These are phyloP conservation scores for Aporophyla nigra DNA, from an alignment of 2,888 invertebrate species.

Conservation along the genomic window DNA sequence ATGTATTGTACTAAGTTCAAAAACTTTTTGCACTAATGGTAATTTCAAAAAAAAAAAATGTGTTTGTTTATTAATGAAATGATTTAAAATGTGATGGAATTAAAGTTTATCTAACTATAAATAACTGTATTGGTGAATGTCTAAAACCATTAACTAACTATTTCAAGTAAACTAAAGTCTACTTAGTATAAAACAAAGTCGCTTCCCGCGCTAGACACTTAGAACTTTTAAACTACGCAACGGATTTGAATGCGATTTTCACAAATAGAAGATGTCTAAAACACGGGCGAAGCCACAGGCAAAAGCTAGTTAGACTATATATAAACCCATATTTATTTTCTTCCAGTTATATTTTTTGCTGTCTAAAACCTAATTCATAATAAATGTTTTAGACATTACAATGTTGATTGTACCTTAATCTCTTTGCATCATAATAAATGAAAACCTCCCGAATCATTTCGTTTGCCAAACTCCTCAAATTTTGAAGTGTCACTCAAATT, in stretches of 20 bases:
- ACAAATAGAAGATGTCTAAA: no score
- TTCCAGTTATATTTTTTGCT: background rate
- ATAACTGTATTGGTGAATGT: background rate
- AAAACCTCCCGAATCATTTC: constrained; percentile 1
- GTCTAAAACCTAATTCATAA: background rate
- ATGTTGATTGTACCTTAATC: background rate
- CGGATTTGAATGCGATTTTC: no score
- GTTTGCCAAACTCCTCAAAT: constrained; percentile 26
- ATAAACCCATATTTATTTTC: no score
- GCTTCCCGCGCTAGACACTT: no score
- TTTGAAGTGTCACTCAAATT: constrained; percentile 35
- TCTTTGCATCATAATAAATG: background rate
- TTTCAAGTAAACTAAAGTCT: no score
- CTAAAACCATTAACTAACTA: no score
- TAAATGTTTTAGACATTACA: background rate
- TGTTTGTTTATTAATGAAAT: background rate
- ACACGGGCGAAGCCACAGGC: no score
- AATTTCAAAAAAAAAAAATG: background rate
- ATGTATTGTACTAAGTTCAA: background rate
- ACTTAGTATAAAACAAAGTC: no score
- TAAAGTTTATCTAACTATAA: background rate
- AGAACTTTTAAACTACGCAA: no score
- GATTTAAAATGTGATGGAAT: background rate
- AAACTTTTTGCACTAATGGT: background rate
- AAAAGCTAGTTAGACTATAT: background rate